These are phyloP conservation scores for Xanthia togata DNA, from an alignment of 2,888 invertebrate species.

Conservation along the genomic window DNA sequence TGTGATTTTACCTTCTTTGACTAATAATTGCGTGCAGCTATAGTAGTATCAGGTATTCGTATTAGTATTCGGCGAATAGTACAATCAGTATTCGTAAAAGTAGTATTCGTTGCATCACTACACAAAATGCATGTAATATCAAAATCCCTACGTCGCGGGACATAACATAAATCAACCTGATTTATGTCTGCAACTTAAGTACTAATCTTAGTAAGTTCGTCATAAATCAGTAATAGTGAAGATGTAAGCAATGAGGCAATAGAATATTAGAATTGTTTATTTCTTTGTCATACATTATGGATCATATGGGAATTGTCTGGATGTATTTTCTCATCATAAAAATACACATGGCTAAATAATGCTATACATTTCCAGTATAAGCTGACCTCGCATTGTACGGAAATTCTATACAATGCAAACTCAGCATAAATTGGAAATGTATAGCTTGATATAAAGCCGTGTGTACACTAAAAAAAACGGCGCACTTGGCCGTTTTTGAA, in stretches of 20 bases:
- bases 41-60: too few relatives aligned
- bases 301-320: background rate
- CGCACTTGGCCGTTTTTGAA: too few relatives aligned
- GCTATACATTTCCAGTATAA: too few relatives aligned
- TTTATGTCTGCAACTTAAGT: constrained; percentile 39
- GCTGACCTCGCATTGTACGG: too few relatives aligned
- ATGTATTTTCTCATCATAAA: background rate
- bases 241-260: background rate
- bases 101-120: background rate
- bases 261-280: background rate
- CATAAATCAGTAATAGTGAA: constrained; percentile 4
- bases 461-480: background rate
- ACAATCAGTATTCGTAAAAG: too few relatives aligned
- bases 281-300: background rate
- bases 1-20: too few relatives aligned
- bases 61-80: too few relatives aligned
- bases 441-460: too few relatives aligned
- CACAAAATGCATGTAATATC: constrained; percentile 20
- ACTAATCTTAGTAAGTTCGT: background rate
- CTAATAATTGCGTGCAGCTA: too few relatives aligned
- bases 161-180: constrained; percentile 53
- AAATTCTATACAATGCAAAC: too few relatives aligned
- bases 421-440: too few relatives aligned
- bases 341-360: background rate
- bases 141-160: constrained; percentile 49